A percentile compares a stretch with the other conserved stretches of the same genome.
Evolutionary conservation across 2,113 vertebrate species (phyloP).

Genomic region (Cheirogaleus medius): DNA sequence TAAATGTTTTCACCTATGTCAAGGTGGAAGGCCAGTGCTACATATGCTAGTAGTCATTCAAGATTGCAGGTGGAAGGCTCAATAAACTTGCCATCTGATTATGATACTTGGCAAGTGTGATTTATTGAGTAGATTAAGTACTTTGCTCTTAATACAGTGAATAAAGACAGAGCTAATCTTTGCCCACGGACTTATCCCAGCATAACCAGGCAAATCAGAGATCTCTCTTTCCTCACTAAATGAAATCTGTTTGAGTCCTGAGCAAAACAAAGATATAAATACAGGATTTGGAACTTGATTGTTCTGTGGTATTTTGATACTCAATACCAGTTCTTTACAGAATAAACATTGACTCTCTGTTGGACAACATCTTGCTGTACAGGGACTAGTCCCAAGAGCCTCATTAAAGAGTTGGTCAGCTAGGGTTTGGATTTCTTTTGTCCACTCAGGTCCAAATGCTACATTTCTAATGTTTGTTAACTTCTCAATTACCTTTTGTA

Average conservation of each 20-base stretch:
- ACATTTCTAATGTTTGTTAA: conserved; percentile 10
- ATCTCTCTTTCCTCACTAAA: background rate
- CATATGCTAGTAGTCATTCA: background rate
- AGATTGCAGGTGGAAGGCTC: background rate
- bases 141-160: background rate
- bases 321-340: background rate
- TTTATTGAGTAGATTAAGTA: background rate
- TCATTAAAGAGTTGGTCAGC: background rate
- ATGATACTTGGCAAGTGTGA: background rate
- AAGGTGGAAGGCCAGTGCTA: background rate
- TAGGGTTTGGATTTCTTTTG: background rate
- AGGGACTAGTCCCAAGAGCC: background rate
- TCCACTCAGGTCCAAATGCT: background rate
- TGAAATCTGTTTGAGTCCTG: background rate
- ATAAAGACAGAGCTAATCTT: background rate
- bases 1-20: background rate
- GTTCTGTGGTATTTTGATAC: conserved; percentile 27
- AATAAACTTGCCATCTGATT: background rate
- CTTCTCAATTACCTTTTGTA: conserved; percentile 3
- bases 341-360: conserved; percentile 23
- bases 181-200: background rate
- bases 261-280: conserved; percentile 42
- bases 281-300: background rate
- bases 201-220: background rate
- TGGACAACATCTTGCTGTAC: background rate